Conservation (phyloP, 2,888 invertebrate genomes). For the Sisyra terminalis region DNA sequence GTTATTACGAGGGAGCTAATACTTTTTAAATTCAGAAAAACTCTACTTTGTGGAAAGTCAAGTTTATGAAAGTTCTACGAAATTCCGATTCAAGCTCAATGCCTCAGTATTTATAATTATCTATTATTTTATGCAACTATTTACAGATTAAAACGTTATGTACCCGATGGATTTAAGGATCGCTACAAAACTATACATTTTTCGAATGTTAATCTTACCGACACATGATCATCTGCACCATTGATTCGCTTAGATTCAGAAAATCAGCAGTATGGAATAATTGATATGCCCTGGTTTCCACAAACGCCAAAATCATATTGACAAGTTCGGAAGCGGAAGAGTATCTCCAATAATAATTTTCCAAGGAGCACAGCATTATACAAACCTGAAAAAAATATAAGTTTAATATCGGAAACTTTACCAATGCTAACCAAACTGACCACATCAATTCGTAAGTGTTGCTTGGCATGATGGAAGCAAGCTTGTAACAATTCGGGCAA, state of each 20-base stretch:
- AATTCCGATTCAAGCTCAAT: too few species aligned
- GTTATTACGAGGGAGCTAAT: too few species aligned
- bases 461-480: constrained; percentile 90
- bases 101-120: too few species aligned
- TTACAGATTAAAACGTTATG: too few species aligned
- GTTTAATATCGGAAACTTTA: background rate
- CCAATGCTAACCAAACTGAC: constrained; percentile 29
- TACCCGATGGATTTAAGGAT: too few species aligned
- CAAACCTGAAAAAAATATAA: constrained; percentile 44
- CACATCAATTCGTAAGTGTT: constrained; percentile 81
- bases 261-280: constrained; percentile 75
- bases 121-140: too few species aligned
- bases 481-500: constrained; percentile 82
- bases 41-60: too few species aligned
- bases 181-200: too few species aligned
- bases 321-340: constrained; percentile 86
- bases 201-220: too few species aligned
- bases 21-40: too few species aligned
- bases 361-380: constrained; percentile 79
- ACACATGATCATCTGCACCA: constrained; percentile 90
- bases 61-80: too few species aligned
- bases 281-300: constrained; percentile 72
- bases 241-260: constrained; percentile 76
- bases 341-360: constrained; percentile 92
- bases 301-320: constrained; percentile 84